A percentile compares a stretch with the other conserved stretches of the same genome.
These are phyloP conservation scores for Mystacornis crossleyi DNA, from an alignment of 2,113 vertebrate genomes.

Conservation along the genomic window DNA sequence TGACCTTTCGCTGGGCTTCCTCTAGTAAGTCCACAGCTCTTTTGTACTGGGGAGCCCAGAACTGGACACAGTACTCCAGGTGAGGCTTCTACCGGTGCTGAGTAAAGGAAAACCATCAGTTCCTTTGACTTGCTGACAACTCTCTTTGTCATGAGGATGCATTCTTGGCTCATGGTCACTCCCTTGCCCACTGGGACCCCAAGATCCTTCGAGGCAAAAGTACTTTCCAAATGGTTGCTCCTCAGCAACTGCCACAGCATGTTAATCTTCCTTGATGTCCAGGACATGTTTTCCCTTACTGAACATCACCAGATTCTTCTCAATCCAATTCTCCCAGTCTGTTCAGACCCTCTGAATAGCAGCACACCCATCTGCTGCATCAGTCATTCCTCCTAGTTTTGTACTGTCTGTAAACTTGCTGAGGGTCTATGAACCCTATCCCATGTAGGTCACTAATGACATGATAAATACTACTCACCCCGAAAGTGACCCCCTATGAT, in stretches of 20 bases:
- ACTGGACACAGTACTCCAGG: neutral
- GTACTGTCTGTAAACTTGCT: neutral
- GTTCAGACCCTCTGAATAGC: neutral
- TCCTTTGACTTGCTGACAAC: neutral
- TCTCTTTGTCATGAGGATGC: rapidly evolving
- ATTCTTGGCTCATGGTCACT: neutral
- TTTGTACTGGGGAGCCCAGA: neutral
- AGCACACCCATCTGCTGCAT: neutral
- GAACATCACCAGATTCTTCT: neutral
- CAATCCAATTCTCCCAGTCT: neutral
- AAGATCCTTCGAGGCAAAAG: neutral
- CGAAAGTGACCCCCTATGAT: neutral
- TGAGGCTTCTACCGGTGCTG: neutral
- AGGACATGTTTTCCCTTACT: neutral
- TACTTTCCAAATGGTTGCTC: neutral
- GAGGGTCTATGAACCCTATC: neutral
- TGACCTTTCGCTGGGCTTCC: neutral
- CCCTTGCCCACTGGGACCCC: neutral
- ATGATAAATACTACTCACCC: neutral
- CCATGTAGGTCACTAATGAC: neutral
- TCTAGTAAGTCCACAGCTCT: neutral
- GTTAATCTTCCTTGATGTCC: neutral
- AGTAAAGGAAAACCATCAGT: neutral
- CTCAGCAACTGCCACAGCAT: neutral
- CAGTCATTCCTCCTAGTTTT: neutral